A percentile compares a stretch with the other conserved stretches of the same genome.
phyloP scores from a whole-genome alignment of 2,797 vertebrate species.

The Loriculus beryllinus region DNA sequence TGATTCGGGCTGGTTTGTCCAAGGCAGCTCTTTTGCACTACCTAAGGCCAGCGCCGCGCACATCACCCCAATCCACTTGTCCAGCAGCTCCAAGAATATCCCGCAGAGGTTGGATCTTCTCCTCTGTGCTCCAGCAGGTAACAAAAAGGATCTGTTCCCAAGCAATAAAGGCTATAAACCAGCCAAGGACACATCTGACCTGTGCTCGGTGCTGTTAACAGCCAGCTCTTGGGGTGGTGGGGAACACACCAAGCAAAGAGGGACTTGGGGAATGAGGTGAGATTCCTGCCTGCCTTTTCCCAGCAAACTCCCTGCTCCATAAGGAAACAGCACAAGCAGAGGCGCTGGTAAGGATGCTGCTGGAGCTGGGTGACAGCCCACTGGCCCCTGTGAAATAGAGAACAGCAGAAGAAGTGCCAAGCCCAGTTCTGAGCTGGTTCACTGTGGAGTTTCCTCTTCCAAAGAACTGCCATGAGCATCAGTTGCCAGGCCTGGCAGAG shows the following conservation, averaged over 20 bases:
- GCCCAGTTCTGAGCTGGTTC: background rate
- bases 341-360: rapidly evolving
- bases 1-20: background rate
- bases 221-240: rapidly evolving
- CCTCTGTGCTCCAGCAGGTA: rapidly evolving
- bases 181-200: background rate
- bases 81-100: background rate
- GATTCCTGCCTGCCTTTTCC: background rate
- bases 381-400: background rate
- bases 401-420: rapidly evolving
- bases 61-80: background rate
- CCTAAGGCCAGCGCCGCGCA: background rate
- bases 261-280: background rate
- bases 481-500: background rate
- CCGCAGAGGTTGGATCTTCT: background rate
- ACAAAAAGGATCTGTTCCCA: rapidly evolving
- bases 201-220: rapidly evolving
- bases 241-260: background rate
- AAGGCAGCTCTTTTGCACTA: background rate
- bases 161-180: background rate
- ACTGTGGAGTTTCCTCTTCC: background rate
- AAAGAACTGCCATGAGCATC: background rate
- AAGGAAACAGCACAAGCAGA: background rate
- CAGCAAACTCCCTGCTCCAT: rapidly evolving
- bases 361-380: background rate